Conservation (phyloP, 2,113 vertebrate genomes). For the Rhodinocichla rosea region DNA sequence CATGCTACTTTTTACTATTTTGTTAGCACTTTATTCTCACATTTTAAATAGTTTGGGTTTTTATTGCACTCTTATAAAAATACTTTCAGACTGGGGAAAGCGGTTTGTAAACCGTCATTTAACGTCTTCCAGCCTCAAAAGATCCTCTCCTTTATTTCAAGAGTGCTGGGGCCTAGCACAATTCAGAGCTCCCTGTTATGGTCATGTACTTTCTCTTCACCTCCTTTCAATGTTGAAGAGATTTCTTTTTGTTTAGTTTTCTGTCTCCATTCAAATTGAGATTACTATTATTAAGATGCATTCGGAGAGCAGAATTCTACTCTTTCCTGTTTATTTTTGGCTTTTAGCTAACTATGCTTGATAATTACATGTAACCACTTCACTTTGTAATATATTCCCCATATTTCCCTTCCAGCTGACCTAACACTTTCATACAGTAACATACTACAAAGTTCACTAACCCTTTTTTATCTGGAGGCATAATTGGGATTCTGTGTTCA, state of each 20-base stretch:
- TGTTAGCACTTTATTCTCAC: neutral
- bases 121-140: neutral
- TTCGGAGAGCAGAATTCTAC: slow-evolving; percentile 34
- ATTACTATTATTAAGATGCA: slow-evolving; percentile 28
- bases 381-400: slow-evolving; percentile 36
- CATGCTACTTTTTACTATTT: neutral
- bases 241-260: slow-evolving; percentile 58
- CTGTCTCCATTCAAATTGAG: slow-evolving; percentile 30
- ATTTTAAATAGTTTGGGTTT: neutral
- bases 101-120: neutral
- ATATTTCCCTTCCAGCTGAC: slow-evolving; percentile 57
- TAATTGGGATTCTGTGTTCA: slow-evolving; percentile 29
- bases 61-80: neutral
- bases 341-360: slow-evolving; percentile 18
- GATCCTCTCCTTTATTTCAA: neutral
- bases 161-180: neutral
- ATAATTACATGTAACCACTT: slow-evolving; percentile 59
- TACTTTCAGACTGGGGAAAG: neutral
- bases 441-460: slow-evolving; percentile 49
- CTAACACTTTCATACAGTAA: slow-evolving; percentile 62
- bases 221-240: neutral
- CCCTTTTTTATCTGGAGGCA: slow-evolving; percentile 25
- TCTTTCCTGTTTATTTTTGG: slow-evolving; percentile 44
- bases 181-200: neutral
- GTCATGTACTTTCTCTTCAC: neutral